Evolutionary conservation across 2,113 vertebrate species (phyloP).

Genomic region (Mesembrinibis cayennensis): DNA sequence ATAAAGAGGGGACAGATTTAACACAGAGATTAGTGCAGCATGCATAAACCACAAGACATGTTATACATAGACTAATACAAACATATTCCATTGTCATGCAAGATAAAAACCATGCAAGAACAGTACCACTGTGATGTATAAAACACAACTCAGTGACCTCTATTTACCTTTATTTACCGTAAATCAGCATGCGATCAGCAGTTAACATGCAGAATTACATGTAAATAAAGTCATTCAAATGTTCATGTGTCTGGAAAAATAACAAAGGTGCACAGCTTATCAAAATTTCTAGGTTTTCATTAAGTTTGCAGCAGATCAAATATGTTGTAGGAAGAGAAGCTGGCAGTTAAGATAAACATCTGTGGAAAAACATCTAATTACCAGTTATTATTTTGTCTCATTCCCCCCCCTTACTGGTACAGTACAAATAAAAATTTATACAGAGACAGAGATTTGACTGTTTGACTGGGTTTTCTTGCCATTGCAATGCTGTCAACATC

Average conservation of each 20-base stretch:
- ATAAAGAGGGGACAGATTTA: slow-evolving; percentile 85
- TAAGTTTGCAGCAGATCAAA: neutral
- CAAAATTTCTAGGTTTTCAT: slow-evolving; percentile 3
- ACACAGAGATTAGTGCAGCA: slow-evolving; percentile 79
- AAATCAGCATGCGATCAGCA: slow-evolving; percentile 53
- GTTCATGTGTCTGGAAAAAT: slow-evolving; percentile 11
- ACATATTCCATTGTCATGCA: slow-evolving; percentile 61
- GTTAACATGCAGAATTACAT: slow-evolving; percentile 54
- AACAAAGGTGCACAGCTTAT: neutral
- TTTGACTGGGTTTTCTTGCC: neutral
- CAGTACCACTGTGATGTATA: slow-evolving; percentile 20
- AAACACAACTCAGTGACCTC: neutral
- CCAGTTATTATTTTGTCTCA: neutral
- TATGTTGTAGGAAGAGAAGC: neutral
- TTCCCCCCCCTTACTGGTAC: neutral
- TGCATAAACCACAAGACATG: slow-evolving; percentile 67
- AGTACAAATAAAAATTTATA: neutral
- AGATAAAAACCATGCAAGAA: slow-evolving; percentile 64
- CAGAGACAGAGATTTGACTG: neutral
- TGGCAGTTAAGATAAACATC: neutral
- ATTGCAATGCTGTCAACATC: neutral
- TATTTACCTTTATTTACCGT: slow-evolving; percentile 43
- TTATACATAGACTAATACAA: slow-evolving; percentile 61
- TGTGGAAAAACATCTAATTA: neutral
- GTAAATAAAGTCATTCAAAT: slow-evolving; percentile 56